Base-by-base conservation (phyloP, 92 coral and sea anemone species). In the Nematostella vectensis region DNA sequence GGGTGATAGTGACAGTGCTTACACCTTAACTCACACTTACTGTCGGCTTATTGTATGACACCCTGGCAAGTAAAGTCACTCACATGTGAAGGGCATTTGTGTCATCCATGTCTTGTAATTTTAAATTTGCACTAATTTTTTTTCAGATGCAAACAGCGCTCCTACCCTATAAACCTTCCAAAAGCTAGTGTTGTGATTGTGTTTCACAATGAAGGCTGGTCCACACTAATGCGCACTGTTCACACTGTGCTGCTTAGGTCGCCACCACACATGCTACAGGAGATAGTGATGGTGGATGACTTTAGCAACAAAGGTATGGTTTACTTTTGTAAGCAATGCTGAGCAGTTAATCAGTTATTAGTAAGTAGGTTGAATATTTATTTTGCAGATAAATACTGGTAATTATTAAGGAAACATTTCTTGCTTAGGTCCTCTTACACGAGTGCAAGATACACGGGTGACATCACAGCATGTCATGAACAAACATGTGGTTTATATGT, bases 171-270 rank as follows among this genome's bases (percentile, higher is more conserved):
- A 13, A 68, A 48, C 27, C 70, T 91, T 48, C 89, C 94, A 15
- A 78, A 76, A 31, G 85, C 96, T 15, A 86, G 96, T 67, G 81
- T 91, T 24, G 91, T 91, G 8, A 91, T 91, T 38, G 94, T 91
- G 26, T 91, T 91, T 69, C 98, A 91, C 48, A 91, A 91, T 51
- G 98, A 91, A 53, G 98, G 98, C 28, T 91, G 98, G 98, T 77
- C 96, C 24, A 91, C 98, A 0, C 66, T 91, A 3, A 29, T 91
- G 62, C 61, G 98, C 47, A 91, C 98, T 18, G 98, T 91, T 1
- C 95, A 91, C 38, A 86, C 96, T 47, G 91, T 78, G 8, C 49
- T 91, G 21, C 70, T 82, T 65, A 75, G 96, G 45, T 91, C 98
- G 0, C 98, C 98, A 0, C 96, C 96, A 4, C 65, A 76, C 16